A percentile compares a stretch with the other conserved stretches of the same genome.
Evolutionary conservation across 1,140 invertebrate species (phyloP).

Genomic region (Pinna nobilis): DNA sequence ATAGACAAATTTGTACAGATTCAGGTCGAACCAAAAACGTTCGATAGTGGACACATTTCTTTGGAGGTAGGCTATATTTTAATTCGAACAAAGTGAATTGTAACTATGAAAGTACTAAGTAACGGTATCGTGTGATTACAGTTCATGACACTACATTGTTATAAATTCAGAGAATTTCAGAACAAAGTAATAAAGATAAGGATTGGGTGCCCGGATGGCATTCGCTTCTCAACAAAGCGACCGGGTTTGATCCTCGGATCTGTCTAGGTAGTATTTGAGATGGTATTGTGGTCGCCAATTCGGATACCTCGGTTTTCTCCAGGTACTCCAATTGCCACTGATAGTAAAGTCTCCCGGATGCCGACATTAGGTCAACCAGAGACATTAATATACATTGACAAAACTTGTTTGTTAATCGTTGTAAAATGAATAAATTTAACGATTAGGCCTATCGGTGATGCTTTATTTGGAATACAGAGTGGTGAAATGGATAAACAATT

Average conservation of each 20-base stretch:
- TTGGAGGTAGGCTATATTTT: too few relatives aligned
- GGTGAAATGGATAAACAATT: not conserved
- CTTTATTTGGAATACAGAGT: not conserved
- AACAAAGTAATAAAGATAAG: not conserved
- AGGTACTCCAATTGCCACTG: too few relatives aligned
- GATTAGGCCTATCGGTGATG: not conserved
- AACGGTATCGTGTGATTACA: too few relatives aligned
- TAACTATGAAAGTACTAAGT: too few relatives aligned
- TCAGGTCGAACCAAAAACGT: constrained; percentile 24
- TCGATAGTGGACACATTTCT: constrained; percentile 15
- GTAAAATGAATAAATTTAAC: too few relatives aligned
- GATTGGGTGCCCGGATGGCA: too few relatives aligned
- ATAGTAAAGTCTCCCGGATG: not conserved
- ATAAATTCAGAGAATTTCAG: not conserved
- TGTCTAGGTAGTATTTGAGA: not conserved
- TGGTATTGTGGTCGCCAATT: too few relatives aligned
- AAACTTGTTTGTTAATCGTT: too few relatives aligned
- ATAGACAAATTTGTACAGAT: constrained; percentile 38
- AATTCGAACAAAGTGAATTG: too few relatives aligned
- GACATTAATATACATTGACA: too few relatives aligned
- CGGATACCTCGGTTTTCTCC: too few relatives aligned
- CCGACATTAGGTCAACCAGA: not conserved
- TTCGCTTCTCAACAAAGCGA: too few relatives aligned
- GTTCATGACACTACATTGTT: not conserved
- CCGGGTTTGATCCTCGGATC: not conserved